These are phyloP conservation scores for Bombus balteatus DNA, from an alignment of 1,140 invertebrate genomes.

Conservation along the genomic window DNA sequence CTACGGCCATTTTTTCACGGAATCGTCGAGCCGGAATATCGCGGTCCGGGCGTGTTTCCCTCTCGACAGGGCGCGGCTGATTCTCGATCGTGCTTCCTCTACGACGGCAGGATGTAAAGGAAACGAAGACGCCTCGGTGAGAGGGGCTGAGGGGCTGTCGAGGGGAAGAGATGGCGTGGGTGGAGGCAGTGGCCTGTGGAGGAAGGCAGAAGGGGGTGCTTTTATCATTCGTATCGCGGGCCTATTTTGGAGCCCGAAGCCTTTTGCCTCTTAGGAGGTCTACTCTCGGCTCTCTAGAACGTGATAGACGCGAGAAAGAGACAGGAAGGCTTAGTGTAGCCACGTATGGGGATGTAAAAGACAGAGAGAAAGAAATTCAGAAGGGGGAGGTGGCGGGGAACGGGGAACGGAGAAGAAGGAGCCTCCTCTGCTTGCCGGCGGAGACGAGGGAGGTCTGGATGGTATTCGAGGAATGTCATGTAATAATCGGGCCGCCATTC, in stretches of 20 bases:
- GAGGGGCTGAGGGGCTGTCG: background rate
- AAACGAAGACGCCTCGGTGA: conserved; percentile 30
- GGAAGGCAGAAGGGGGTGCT: conserved; percentile 32
- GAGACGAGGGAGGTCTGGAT: conserved; percentile 72
- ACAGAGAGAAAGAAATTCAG: conserved; percentile 37
- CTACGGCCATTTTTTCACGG: conserved; percentile 3
- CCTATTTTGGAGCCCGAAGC: conserved; percentile 62
- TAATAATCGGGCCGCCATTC: conserved; percentile 80
- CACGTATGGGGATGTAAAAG: conserved; percentile 1
- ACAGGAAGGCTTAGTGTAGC: conserved; percentile 39
- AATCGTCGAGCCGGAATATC: conserved; percentile 22
- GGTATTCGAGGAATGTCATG: conserved; percentile 82
- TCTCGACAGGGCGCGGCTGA: conserved; percentile 60
- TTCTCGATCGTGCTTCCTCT: conserved; percentile 47
- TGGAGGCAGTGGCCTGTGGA: conserved; percentile 12
- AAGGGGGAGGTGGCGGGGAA: conserved; percentile 32
- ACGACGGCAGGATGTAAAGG: conserved; percentile 18
- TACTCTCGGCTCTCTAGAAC: conserved; percentile 41
- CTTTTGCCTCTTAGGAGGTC: conserved; percentile 61
- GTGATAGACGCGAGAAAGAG: conserved; percentile 23
- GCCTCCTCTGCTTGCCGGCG: conserved; percentile 46
- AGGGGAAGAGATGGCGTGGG: conserved; percentile 12
- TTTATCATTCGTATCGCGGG: conserved; percentile 70
- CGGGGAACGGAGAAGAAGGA: conserved; percentile 50
- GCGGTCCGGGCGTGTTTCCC: conserved; percentile 3